Percentiles rank a stretch among this genome's conserved stretches.
These are phyloP conservation scores for Miniopterus natalensis DNA, from an alignment of 2,113 vertebrate genomes.

Conservation along the genomic window DNA sequence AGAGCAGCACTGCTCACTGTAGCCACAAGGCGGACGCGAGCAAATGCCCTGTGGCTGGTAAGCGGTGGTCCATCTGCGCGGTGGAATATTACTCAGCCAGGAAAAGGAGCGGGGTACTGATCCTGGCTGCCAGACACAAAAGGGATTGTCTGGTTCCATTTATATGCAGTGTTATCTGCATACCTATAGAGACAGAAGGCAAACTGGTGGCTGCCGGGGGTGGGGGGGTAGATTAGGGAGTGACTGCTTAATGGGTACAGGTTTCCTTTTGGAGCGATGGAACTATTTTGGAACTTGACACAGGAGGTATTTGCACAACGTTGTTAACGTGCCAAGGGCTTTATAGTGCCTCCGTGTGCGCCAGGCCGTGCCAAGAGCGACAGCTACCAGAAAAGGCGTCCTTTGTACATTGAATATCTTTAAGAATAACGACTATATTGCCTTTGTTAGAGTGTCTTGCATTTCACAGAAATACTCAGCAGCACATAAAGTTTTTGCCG, in stretches of 20 bases:
- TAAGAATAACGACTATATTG: neutral
- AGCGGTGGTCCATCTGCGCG: rapidly evolving
- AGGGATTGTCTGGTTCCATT: neutral
- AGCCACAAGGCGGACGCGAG: neutral
- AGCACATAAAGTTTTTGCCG: neutral
- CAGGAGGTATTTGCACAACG: neutral
- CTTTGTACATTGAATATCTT: neutral
- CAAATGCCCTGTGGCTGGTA: too few species aligned
- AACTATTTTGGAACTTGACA: neutral
- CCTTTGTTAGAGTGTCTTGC: neutral
- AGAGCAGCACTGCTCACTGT: rapidly evolving
- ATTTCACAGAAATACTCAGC: neutral
- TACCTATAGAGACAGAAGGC: too few species aligned
- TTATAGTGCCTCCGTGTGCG: too few species aligned
- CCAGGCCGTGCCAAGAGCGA: neutral
- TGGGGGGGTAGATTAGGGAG: too few species aligned
- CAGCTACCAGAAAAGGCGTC: neutral
- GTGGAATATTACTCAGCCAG: neutral
- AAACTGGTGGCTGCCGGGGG: neutral
- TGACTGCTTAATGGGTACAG: too few species aligned
- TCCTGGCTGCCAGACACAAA: rapidly evolving
- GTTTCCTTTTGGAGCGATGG: neutral
- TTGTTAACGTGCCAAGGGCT: too few species aligned
- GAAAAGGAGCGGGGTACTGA: neutral
- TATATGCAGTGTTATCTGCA: too few species aligned